A percentile compares a stretch with the other conserved stretches of the same genome.
These are phyloP conservation scores for Caranx melampygus DNA, from an alignment of 2,113 vertebrate genomes.

Conservation along the genomic window DNA sequence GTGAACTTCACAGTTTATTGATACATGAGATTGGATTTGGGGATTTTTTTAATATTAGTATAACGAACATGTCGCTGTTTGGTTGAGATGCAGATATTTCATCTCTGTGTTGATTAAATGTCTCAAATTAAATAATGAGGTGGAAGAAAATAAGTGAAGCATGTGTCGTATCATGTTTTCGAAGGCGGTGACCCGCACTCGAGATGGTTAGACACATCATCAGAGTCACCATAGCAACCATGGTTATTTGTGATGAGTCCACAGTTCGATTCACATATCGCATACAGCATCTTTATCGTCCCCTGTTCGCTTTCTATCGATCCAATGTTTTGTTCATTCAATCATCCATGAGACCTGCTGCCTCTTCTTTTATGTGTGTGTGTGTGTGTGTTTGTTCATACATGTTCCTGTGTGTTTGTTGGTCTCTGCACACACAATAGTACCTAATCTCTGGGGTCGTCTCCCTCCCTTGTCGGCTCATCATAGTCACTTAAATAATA, in stretches of 20 bases:
- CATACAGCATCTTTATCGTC: constrained; percentile 18
- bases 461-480: constrained; percentile 28
- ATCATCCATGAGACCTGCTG: neutral
- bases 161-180: constrained; percentile 16
- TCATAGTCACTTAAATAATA: constrained; percentile 51
- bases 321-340: constrained; percentile 14
- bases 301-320: constrained; percentile 45
- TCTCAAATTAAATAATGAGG: neutral
- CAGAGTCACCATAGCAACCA: constrained; percentile 60
- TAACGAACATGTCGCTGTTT: neutral
- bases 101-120: neutral
- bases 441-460: constrained; percentile 1
- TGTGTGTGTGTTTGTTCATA: neutral
- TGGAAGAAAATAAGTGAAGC: neutral
- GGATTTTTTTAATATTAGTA: neutral
- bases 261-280: constrained; percentile 27
- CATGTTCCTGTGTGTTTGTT: neutral
- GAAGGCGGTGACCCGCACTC: constrained; percentile 27
- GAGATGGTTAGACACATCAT: constrained; percentile 23
- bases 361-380: neutral
- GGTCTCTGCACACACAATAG: neutral
- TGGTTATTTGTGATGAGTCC: constrained; percentile 40
- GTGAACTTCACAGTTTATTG: constrained; percentile 26
- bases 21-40: constrained; percentile 6
- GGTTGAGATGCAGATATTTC: neutral